These are phyloP conservation scores for Pyrrhia umbra DNA, from an alignment of 2,888 invertebrate species.

Conservation along the genomic window DNA sequence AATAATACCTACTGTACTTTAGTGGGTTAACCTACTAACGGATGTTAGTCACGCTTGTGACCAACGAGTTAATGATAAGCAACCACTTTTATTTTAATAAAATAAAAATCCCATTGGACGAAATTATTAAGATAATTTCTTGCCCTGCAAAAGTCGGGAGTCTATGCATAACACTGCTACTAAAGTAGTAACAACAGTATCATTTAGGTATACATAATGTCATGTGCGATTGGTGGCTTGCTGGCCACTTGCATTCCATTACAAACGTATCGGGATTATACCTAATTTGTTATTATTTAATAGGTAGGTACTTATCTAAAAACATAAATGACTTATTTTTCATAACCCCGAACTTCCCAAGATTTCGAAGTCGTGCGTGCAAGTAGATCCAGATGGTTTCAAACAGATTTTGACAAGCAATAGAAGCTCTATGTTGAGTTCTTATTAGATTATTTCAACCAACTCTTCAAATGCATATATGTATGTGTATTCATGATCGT, in stretches of 20 bases:
- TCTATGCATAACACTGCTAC: constrained; percentile 9
- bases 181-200: background rate
- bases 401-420: too few species aligned
- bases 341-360: too few species aligned
- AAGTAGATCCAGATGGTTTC: too few species aligned
- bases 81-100: background rate
- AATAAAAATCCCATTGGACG: constrained; percentile 11
- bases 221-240: background rate
- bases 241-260: constrained; percentile 7
- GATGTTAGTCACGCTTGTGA: background rate
- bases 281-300: background rate
- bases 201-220: constrained; percentile 41
- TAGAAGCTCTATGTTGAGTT: too few species aligned
- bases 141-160: constrained; percentile 17
- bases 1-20: background rate
- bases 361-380: too few species aligned
- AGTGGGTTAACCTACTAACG: background rate
- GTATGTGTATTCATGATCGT: too few species aligned
- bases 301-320: too few species aligned
- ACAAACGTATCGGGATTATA: background rate
- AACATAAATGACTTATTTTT: too few species aligned
- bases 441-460: too few species aligned
- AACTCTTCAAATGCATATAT: too few species aligned
- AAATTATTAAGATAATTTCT: constrained; percentile 25
- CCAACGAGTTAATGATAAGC: background rate